Percentiles rank a stretch among this genome's conserved stretches.
Evolutionary conservation across 2,113 vertebrate genomes (phyloP).

Genomic region (crab-eating macaque (Macaca fascicularis)): DNA sequence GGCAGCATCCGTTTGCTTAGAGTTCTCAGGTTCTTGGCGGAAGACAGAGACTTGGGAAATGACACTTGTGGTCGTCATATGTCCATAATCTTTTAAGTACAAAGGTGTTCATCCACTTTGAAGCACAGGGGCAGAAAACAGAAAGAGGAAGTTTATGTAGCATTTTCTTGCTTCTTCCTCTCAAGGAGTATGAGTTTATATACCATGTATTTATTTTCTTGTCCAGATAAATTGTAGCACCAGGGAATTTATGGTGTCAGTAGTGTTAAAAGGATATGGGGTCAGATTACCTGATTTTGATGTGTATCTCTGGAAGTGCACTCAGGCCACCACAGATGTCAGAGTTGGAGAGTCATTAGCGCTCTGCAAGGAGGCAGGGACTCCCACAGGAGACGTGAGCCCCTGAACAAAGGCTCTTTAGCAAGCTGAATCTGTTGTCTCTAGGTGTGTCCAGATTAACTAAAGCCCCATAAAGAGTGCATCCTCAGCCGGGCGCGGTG

Average conservation of each 20-base stretch:
- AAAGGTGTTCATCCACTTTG: neutral
- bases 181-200: neutral
- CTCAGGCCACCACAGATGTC: neutral
- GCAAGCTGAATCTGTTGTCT: neutral
- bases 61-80: neutral
- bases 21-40: neutral
- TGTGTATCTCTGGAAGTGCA: neutral
- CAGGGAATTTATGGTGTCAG: neutral
- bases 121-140: neutral
- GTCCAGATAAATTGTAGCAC: neutral
- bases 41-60: neutral
- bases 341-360: neutral
- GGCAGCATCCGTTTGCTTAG: neutral
- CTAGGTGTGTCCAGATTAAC: neutral
- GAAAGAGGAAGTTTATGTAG: neutral
- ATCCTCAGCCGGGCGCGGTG: too few species aligned
- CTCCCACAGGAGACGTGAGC: fast-evolving
- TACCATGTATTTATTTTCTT: neutral
- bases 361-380: neutral
- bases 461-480: neutral
- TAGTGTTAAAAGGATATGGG: neutral
- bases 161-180: neutral
- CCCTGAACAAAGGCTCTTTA: fast-evolving
- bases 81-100: neutral
- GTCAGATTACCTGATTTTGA: neutral